Conservation (phyloP, 2,113 vertebrate species). For the Scolopax mira region DNA sequence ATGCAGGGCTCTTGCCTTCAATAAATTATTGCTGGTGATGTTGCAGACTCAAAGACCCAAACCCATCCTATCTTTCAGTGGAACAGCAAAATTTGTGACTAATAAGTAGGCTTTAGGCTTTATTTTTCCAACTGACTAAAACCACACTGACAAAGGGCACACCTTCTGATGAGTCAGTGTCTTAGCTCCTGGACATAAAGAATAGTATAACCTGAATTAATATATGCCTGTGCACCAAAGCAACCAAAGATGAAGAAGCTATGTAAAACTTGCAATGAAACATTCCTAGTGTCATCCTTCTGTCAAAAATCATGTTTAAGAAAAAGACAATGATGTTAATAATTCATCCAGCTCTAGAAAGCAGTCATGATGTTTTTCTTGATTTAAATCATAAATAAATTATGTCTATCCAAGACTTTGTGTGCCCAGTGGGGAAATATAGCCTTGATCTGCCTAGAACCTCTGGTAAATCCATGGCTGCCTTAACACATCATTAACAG, state of each 20-base stretch:
- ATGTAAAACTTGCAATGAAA: not conserved
- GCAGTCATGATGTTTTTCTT: not conserved
- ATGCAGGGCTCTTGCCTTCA: not conserved
- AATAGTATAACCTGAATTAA: not conserved
- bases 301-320: not conserved
- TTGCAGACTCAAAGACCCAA: not conserved
- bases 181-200: not conserved
- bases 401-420: not conserved
- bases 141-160: not conserved
- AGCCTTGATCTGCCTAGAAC: constrained; percentile 2
- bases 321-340: not conserved
- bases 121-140: not conserved
- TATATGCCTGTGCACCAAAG: not conserved
- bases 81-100: not conserved
- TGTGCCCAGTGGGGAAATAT: not conserved
- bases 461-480: constrained; percentile 4
- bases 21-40: not conserved
- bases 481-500: constrained; percentile 44
- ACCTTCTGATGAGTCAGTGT: not conserved
- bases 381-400: constrained; percentile 4
- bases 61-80: not conserved
- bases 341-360: not conserved
- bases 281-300: not conserved
- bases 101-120: not conserved
- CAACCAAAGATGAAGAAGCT: not conserved